Conservation (phyloP, 2,888 invertebrate species). For the Apoda limacodes region DNA sequence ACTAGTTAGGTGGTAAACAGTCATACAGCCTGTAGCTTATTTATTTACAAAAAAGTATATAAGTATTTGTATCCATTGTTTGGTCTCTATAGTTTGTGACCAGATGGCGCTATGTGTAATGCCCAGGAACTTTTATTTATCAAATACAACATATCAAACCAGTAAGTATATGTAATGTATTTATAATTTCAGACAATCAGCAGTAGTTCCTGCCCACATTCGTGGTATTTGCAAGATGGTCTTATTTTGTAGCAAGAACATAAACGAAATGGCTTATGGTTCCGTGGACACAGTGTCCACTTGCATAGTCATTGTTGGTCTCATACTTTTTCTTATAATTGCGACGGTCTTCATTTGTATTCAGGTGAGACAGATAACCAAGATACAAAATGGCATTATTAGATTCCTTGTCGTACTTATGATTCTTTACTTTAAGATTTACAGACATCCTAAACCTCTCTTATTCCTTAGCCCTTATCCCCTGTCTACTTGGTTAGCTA, state of each 20-base stretch:
- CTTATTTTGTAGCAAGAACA: constrained; percentile 71
- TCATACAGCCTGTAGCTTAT: too few species aligned
- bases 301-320: constrained; percentile 86
- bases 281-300: constrained; percentile 90
- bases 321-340: constrained; percentile 82
- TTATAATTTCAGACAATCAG: constrained; percentile 68
- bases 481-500: too few species aligned
- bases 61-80: too few species aligned
- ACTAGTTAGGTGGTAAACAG: too few species aligned
- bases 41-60: too few species aligned
- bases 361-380: constrained; percentile 82
- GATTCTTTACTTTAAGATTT: constrained; percentile 8
- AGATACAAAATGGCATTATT: not conserved
- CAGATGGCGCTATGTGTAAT: too few species aligned
- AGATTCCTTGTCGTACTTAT: not conserved
- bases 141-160: too few species aligned
- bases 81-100: too few species aligned
- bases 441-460: not conserved
- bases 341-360: constrained; percentile 85
- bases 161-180: too few species aligned
- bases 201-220: constrained; percentile 81
- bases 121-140: too few species aligned
- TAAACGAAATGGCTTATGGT: constrained; percentile 75
- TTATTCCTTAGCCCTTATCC: not conserved
- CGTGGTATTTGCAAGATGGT: constrained; percentile 80